phyloP scores from a whole-genome alignment of 2,113 vertebrate species.

The Myocastor coypus region DNA sequence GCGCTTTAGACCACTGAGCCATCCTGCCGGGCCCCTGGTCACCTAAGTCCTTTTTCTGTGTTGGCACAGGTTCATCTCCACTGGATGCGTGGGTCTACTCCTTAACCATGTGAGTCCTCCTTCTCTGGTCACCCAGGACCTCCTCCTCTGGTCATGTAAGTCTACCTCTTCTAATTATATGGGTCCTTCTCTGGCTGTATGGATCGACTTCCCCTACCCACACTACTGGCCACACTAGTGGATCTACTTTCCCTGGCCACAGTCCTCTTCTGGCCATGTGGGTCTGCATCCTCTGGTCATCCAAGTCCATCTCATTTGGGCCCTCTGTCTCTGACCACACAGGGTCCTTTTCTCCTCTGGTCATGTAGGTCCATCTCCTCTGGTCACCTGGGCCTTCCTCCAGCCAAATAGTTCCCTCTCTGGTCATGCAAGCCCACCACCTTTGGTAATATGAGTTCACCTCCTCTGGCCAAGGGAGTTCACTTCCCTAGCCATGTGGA shows the following conservation, averaged over 20 bases:
- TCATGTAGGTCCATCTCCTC: neutral
- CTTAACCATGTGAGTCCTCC: neutral
- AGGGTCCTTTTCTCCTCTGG: neutral
- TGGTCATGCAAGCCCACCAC: neutral
- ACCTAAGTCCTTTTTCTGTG: neutral
- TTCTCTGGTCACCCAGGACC: neutral
- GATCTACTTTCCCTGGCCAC: neutral
- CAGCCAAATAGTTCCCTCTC: neutral
- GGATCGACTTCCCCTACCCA: neutral
- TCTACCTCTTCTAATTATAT: neutral
- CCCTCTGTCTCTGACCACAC: neutral
- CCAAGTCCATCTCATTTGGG: neutral
- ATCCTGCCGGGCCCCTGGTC: no score
- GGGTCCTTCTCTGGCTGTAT: neutral
- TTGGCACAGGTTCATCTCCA: neutral
- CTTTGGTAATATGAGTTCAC: neutral
- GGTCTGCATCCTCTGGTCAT: neutral
- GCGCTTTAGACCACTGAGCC: no score
- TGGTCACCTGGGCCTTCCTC: neutral
- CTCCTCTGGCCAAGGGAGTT: neutral
- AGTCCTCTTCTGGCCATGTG: neutral
- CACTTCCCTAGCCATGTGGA: neutral
- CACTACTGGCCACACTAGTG: neutral
- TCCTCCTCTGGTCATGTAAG: neutral
- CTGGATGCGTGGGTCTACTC: neutral